Evolutionary conservation across 1,140 invertebrate species (phyloP), one percentile per base, ranked within the genome.

Genomic region (Macrobrachium rosenbergii): DNA sequence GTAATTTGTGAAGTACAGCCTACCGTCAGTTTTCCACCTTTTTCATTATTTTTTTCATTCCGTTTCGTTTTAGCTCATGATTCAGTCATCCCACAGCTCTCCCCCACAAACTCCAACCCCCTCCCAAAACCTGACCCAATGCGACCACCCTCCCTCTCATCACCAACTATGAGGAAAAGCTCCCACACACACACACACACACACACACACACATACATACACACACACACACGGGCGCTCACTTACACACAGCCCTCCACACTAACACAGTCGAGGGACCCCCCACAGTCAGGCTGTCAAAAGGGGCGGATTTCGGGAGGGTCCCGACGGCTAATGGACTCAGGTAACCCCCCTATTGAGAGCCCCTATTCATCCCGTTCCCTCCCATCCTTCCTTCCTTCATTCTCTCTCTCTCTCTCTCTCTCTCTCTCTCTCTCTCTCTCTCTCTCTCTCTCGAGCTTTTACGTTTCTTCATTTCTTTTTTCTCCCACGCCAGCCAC

Each of bases 261-360:
- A 76, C 69, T 83, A 77, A 76, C 72, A 77, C 21, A 60, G n/a
- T 63, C n/a, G 58, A 23, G 16, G 60, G 73, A 76, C 82, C 82
- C 73, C 79, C 82, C 82, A 83, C 72, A 23, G 82, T 37, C 72
- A 23, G 58, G 21, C 82, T 83, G 82, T 83, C 82, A 83, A 83
- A 83, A 83, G 82, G 82, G 82, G 82, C 82, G 82, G 82, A 75
- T 83, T 83, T 83, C 45, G 67, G 67, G 82, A 83, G 82, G 82
- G 82, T 52, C 52, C 82, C 72, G 10, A 59, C 69, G 69, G 82
- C 82, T 83, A 83, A 83, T 83, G 82, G 82, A 83, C 82, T 73
- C 82, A 83, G 82, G 82, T 83, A 83, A 83, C 82, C 82, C 82
- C 82, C 72, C 82, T 76, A 83, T 83, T 83, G 82, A 83, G 82